Evolutionary conservation across 2,113 vertebrate species (phyloP).

Genomic region (Eretmochelys imbricata): DNA sequence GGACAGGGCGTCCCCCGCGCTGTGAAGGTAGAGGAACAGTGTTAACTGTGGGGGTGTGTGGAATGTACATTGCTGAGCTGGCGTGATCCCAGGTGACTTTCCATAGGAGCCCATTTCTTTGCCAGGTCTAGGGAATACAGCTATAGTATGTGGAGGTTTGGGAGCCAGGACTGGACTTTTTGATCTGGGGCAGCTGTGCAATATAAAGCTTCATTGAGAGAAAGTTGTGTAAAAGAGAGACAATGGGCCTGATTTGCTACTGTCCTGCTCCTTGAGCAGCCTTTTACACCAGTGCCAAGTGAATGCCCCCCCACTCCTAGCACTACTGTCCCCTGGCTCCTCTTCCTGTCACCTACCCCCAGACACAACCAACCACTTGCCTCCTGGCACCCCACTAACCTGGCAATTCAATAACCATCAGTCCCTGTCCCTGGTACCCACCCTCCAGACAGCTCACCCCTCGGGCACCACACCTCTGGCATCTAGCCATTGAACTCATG

Average conservation of each 20-base stretch:
- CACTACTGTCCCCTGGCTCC: not conserved
- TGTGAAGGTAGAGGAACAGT: slow-evolving; percentile 77
- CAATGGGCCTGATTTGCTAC: not conserved
- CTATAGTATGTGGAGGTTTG: no score
- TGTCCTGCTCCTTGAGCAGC: not conserved
- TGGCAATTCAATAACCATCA: no score
- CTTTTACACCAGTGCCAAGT: not conserved
- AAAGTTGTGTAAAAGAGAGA: no score
- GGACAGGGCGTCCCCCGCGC: slow-evolving; percentile 73
- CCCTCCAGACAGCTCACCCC: no score
- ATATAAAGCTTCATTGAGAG: not conserved
- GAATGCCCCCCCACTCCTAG: not conserved
- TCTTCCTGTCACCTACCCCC: no score
- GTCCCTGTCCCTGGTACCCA: no score
- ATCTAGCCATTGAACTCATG: no score
- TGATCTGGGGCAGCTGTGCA: not conserved
- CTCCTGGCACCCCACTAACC: no score
- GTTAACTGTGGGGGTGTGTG: accelerated
- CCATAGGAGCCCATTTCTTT: not conserved
- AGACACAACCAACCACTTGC: no score
- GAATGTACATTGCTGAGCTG: not conserved
- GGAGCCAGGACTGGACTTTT: not conserved
- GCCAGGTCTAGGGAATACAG: not conserved
- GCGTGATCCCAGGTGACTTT: not conserved
- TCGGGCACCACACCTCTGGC: no score